Evolutionary conservation across 2,888 invertebrate genomes (phyloP).

Genomic region (Taphrorychus bicolor): DNA sequence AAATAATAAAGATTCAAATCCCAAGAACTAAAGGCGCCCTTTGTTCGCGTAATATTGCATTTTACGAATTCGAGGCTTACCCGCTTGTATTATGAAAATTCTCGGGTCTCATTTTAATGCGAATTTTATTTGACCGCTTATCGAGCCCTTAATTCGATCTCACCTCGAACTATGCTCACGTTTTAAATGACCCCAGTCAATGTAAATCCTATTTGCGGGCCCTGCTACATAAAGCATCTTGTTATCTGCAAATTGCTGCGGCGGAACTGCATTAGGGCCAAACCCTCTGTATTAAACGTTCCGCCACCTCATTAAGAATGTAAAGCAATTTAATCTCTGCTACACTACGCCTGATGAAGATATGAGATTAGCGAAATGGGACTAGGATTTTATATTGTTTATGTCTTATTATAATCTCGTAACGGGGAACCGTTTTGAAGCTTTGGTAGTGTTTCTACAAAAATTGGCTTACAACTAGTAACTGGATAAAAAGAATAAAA

Average conservation of each 20-base stretch:
- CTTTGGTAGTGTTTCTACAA: too few species aligned
- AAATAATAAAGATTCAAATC: conserved; percentile 27
- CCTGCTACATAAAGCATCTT: conserved; percentile 33
- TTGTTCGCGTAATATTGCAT: conserved; percentile 25
- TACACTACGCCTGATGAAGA: not conserved
- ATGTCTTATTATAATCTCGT: not conserved
- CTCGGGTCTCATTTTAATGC: not conserved
- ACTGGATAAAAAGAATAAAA: too few species aligned
- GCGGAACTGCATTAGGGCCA: conserved; percentile 27
- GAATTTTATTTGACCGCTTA: conserved; percentile 1
- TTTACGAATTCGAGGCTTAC: conserved; percentile 12
- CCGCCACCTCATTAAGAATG: conserved; percentile 12
- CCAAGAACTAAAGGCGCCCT: conserved; percentile 18
- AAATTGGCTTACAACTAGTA: too few species aligned
- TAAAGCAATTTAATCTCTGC: conserved; percentile 10
- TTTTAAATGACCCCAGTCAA: conserved; percentile 27
- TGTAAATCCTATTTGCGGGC: conserved; percentile 34
- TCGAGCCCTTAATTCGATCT: conserved; percentile 4
- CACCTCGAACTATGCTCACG: conserved; percentile 2
- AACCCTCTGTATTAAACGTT: conserved; percentile 19
- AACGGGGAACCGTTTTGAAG: too few species aligned
- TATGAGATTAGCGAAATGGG: not conserved
- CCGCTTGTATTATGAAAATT: conserved; percentile 1
- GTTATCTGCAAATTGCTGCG: conserved; percentile 36
- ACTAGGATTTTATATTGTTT: not conserved